Evolutionary conservation across 2,888 invertebrate genomes (phyloP).

Genomic region (Gnatocerus cornutus): DNA sequence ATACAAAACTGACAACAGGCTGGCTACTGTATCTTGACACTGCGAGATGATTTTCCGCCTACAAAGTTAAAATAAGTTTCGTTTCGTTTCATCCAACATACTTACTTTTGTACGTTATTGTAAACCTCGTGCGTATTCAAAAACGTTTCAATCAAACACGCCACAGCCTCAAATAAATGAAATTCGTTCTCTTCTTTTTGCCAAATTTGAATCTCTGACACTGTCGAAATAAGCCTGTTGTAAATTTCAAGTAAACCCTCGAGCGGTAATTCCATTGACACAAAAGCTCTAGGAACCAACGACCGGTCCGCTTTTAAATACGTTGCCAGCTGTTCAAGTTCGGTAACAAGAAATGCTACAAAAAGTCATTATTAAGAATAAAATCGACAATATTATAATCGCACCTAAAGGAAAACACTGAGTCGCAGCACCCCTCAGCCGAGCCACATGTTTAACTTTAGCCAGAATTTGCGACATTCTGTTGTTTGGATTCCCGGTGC

Average conservation of each 20-base stretch:
- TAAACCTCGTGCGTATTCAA: constrained; percentile 78
- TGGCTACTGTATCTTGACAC: constrained; percentile 83
- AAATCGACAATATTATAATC: too few species aligned
- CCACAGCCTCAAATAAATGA: constrained; percentile 86
- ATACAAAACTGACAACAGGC: constrained; percentile 84
- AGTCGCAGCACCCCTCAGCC: constrained; percentile 85
- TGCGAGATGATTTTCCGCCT: constrained; percentile 81
- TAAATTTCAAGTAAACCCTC: constrained; percentile 88
- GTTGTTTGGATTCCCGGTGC: constrained; percentile 73
- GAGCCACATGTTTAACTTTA: constrained; percentile 85
- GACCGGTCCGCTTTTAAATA: constrained; percentile 80
- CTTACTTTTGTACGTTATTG: constrained; percentile 71
- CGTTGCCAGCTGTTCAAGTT: constrained; percentile 83
- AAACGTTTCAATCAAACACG: constrained; percentile 81
- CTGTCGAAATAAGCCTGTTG: constrained; percentile 80
- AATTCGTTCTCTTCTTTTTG: constrained; percentile 88
- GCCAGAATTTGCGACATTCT: constrained; percentile 80
- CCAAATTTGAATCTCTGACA: constrained; percentile 79
- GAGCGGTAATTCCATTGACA: constrained; percentile 84
- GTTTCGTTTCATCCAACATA: constrained; percentile 31
- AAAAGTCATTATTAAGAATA: too few species aligned
- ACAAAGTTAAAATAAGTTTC: constrained; percentile 60
- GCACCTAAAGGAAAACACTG: constrained; percentile 91
- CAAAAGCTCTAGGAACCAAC: constrained; percentile 84
- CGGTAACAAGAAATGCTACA: constrained; percentile 84